Evolutionary conservation across 2,888 invertebrate genomes (phyloP), one percentile per base, ranked within the genome.

Genomic region (Apotomis turbidana): DNA sequence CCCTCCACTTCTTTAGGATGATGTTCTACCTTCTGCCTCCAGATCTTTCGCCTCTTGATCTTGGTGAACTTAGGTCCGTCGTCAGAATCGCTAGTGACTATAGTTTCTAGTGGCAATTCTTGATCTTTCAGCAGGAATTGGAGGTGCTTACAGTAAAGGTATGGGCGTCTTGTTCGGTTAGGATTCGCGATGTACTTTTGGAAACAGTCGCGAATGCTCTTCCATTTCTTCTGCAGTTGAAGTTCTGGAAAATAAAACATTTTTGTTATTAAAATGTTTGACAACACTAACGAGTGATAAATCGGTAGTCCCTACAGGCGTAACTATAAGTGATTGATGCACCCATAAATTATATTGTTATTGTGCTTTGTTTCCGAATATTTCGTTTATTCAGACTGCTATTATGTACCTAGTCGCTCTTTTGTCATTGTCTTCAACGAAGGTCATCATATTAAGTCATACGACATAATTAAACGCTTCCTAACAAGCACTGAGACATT

Each of bases 211-310:
- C 91, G 81, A 12, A 93, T 88, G 76, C 93, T 90, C 76, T 93
- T 93, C 93, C 93, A 93, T 83, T 93, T 93, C 81, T 91, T 93
- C 78, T 93, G 92, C 6, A 93, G 83, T 79, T 93, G 91, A 5
- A 91, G 80, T 81, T 91, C 93, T 93, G 87, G 71, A 87, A 89
- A 69, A 78, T 78, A 74, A 62, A 70, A 41, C 66, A 5, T 12
- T 13, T 64, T 58, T 36, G 3, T 61, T 59, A 69, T 60, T 36
- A 54, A 70, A 15, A 46, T 15, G 27, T 44, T 44, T 41, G 51
- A 55, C 52, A 54, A 64, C 36, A 15, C 38, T 38, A 41, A 9
- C 12, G n/a, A 41, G 12, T 27, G 44, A 64, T 55, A 44, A 44
- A 64, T 55, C 6, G 44, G n/a, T 64, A 49, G 44, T 57, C n/a